phyloP scores from a whole-genome alignment of 2,888 invertebrate species.

The Dexiosoma caninum region DNA sequence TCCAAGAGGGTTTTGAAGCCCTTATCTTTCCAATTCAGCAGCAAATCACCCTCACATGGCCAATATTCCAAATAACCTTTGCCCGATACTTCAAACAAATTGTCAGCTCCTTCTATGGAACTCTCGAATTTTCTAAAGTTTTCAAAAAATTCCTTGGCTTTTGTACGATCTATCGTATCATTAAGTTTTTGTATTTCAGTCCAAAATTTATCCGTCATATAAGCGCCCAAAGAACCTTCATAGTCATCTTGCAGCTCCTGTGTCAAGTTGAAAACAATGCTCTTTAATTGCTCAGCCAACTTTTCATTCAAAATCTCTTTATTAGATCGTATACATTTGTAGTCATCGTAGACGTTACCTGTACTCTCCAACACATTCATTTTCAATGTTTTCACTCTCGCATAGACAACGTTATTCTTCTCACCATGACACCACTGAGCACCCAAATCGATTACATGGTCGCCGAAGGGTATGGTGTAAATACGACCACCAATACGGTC shows the following conservation, averaged over 20 bases:
- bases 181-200: constrained; percentile 67
- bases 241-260: constrained; percentile 71
- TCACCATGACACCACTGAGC: constrained; percentile 87
- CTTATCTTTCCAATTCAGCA: constrained; percentile 86
- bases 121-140: constrained; percentile 80
- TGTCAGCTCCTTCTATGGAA: constrained; percentile 81
- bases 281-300: constrained; percentile 72
- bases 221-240: constrained; percentile 74
- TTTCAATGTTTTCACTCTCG: constrained; percentile 77
- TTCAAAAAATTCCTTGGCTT: constrained; percentile 80
- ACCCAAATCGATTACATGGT: constrained; percentile 83
- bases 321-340: constrained; percentile 73
- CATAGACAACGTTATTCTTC: constrained; percentile 81
- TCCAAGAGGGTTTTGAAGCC: constrained; percentile 85
- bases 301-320: constrained; percentile 74
- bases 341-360: constrained; percentile 70
- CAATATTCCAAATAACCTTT: constrained; percentile 82
- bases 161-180: constrained; percentile 71
- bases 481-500: constrained; percentile 83
- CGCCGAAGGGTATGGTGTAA: constrained; percentile 79
- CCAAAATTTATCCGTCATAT: constrained; percentile 71
- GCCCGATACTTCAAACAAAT: constrained; percentile 84
- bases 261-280: constrained; percentile 75
- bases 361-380: constrained; percentile 70
- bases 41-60: constrained; percentile 84